These are phyloP conservation scores for Lagocephalus sceleratus DNA, from an alignment of 2,797 vertebrate genomes.

Conservation along the genomic window DNA sequence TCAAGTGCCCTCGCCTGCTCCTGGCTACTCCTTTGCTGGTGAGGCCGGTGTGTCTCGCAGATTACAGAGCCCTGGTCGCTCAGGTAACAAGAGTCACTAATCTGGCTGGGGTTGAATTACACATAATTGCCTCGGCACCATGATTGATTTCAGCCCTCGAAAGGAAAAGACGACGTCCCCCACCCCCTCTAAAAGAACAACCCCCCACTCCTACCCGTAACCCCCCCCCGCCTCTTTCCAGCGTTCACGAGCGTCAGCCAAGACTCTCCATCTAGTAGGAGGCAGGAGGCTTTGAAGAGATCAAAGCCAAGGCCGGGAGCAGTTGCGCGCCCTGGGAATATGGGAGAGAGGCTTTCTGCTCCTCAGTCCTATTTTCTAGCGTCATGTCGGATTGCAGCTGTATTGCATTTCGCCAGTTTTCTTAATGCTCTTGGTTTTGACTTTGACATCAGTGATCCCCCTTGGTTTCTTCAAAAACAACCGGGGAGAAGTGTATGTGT, in stretches of 20 bases:
- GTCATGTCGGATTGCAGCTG: constrained; percentile 99
- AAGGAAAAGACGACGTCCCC: constrained; percentile 69
- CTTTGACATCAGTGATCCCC: constrained; percentile 96
- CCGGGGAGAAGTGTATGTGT: constrained; percentile 62
- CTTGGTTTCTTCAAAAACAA: constrained; percentile 83
- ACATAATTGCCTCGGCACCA: constrained; percentile 95
- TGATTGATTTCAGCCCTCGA: constrained; percentile 98
- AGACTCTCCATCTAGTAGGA: constrained; percentile 99
- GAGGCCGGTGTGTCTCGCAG: constrained; percentile 60
- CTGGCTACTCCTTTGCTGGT: constrained; percentile 56
- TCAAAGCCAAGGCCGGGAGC: constrained; percentile 99
- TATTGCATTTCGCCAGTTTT: constrained; percentile 97
- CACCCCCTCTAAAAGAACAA: background rate
- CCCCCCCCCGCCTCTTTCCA: constrained; percentile 64
- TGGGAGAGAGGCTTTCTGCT: constrained; percentile 91
- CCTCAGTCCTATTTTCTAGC: constrained; percentile 97
- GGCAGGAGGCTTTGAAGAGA: constrained; percentile 99
- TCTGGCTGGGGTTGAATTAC: constrained; percentile 95
- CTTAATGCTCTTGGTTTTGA: constrained; percentile 98
- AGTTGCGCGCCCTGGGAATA: constrained; percentile 99
- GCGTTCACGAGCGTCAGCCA: constrained; percentile 93
- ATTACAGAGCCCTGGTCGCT: constrained; percentile 81
- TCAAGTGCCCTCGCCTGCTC: constrained; percentile 81
- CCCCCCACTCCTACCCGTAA: background rate
- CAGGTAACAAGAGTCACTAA: constrained; percentile 98